Base-by-base conservation (phyloP, 2,888 invertebrate genomes). In the Drosophila nr. medialis region DNA sequence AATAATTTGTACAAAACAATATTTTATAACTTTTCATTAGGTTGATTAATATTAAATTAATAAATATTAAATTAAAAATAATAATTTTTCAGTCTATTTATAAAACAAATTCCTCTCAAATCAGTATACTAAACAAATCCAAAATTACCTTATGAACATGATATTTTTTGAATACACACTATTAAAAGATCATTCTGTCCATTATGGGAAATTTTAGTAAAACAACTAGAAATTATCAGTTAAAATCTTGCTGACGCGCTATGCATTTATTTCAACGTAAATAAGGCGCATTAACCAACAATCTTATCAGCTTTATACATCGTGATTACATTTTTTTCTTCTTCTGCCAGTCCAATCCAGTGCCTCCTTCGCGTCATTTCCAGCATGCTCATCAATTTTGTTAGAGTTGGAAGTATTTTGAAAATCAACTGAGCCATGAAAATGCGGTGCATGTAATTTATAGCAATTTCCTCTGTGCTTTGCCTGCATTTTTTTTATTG, bases 401-500 rank as follows among this genome's bases (percentile, higher is more conserved):
- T 66, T 69, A 61, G 56, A 62, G 45, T 40, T 24, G 58, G 24
- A 56, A 56, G 72, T 73, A 67, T 70, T 74, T 73, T 59, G 24
- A 15, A 72, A 82, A 60, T 66, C 80, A 80, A 84, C 85, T 86
- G 72, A 83, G 82, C 71, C 83, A 77, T 83, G 82, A 84, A 86
- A 83, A 86, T 77, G 84, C 84, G 61, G 21, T 82, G 71, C 70
- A 75, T 76, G 79, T 85, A 85, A 85, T 84, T 87, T 85, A 87
- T 72, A 81, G 81, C 83, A 75, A 81, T 83, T 87, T 84, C 87
- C 87, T 81, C 62, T 62, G 59, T 75, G 80, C 77, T 71, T 73
- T 69, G 75, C 62, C 75, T 87, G 83, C 85, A 85, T 62, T 64
- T 56, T 56, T 64, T 49, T 29, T 45, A 21, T 30, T 34, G 29